Base-by-base conservation (phyloP, 2,113 vertebrate genomes). In the Nesogale talazaci region DNA sequence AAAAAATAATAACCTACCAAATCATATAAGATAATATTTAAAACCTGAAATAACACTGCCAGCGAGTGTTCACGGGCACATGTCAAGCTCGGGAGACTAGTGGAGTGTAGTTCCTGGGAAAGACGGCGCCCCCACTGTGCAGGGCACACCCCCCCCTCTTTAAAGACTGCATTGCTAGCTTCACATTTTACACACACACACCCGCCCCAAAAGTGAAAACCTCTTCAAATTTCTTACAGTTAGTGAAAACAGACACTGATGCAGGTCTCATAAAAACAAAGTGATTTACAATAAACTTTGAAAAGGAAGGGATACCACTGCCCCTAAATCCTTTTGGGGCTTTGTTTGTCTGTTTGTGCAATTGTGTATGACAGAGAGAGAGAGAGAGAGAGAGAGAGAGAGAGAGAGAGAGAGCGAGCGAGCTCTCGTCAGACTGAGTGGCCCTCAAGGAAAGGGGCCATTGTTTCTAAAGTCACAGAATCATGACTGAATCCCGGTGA, bases 341-440 rank as follows among this genome's bases (percentile, higher is more conserved):
- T 80, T 93, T 90, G n/a, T 85, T n/a, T 23, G 22, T 76, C 80
- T 91, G 23, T 86, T 12, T 36, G 69, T 72, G 34, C 36, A 9
- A 4, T 16, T 15, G 67, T 70, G n/a, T 69, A 29, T n/a, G 29
- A 61, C 6, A 61, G 22, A 61, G 59, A 61, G 15, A 19, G 59
- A 61, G 59, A 61, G 59, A 61, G 59, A 19, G 59, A 61, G 15
- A 46, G 42, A 46, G 29, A 61, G 59, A 61, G 22, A 61, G 59
- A 61, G 15, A 19, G 59, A 61, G 59, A 61, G 59, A 61, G 59
- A 19, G 59, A 61, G 15, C 5, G 42, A 46, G 57, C 3, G 20
- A 59, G 20, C 57, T 88, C 75, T 93, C 84, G 74, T 88, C 88
- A 80, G n/a, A 83, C n/a, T 46, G 22, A 6, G 40, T 93, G 14